phyloP scores from a whole-genome alignment of 2,113 vertebrate species.

The Engystomops pustulosus region DNA sequence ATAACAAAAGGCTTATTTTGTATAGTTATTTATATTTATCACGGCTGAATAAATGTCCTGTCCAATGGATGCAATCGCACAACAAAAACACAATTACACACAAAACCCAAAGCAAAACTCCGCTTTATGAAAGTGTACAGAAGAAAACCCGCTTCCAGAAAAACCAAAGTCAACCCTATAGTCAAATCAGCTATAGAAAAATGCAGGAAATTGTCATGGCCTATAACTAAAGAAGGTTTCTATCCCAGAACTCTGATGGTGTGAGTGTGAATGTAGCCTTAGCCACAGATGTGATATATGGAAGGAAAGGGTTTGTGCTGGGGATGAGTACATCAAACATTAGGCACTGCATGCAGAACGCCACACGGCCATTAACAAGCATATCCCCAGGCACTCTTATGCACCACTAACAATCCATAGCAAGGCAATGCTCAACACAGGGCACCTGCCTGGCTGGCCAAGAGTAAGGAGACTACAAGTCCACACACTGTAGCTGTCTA shows the following conservation, averaged over 20 bases:
- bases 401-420: slow-evolving; percentile 73
- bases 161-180: no score
- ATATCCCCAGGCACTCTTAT: slow-evolving; percentile 68
- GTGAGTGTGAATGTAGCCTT: no score
- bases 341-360: slow-evolving; percentile 69
- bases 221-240: no score
- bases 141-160: no score
- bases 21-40: no score
- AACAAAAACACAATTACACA: not conserved
- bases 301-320: slow-evolving; percentile 20
- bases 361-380: slow-evolving; percentile 62
- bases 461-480: slow-evolving; percentile 85
- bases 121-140: not conserved
- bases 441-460: slow-evolving; percentile 93
- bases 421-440: slow-evolving; percentile 73
- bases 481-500: slow-evolving; percentile 84
- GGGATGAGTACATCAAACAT: slow-evolving; percentile 32
- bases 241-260: no score
- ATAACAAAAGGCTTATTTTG: no score
- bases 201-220: no score
- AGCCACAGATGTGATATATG: no score
- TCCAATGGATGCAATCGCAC: not conserved
- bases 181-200: no score
- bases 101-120: not conserved
- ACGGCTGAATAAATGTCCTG: no score